Conservation (phyloP, 1,140 invertebrate genomes). For the Ips typographus region DNA sequence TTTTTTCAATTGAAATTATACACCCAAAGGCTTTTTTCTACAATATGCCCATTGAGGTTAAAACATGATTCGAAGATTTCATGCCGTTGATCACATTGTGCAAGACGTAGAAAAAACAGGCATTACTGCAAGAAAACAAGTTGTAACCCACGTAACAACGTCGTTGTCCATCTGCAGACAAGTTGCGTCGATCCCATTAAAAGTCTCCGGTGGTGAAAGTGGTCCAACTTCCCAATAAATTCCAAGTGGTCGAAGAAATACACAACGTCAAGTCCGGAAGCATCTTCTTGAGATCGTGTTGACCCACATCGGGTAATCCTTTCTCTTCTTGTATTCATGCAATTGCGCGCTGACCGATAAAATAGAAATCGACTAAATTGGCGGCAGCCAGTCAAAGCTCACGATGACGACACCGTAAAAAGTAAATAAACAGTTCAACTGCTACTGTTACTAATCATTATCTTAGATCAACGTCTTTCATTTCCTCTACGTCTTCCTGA, state of each 20-base stretch:
- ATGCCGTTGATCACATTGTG: too few species aligned
- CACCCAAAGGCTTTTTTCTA: too few species aligned
- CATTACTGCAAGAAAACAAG: background rate
- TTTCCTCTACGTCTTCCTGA: too few species aligned
- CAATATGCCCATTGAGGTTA: too few species aligned
- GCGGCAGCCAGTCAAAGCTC: conserved; percentile 18
- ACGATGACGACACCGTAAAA: conserved; percentile 21
- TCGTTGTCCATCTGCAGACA: conserved; percentile 10
- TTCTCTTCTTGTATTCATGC: conserved; percentile 35
- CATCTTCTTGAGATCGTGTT: conserved; percentile 30
- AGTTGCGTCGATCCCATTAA: conserved; percentile 21
- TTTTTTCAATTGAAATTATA: too few species aligned
- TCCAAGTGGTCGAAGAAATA: conserved; percentile 22
- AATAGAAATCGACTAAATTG: conserved; percentile 40
- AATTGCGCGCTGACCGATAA: conserved; percentile 34
- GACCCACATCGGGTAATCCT: conserved; percentile 38
- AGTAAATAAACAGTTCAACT: conserved; percentile 3
- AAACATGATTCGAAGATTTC: too few species aligned
- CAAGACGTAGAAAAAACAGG: too few species aligned
- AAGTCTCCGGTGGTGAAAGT: conserved; percentile 22
- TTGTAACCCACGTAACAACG: background rate
- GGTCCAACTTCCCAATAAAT: conserved; percentile 31
- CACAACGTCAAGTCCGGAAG: conserved; percentile 31
- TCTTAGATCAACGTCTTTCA: background rate
- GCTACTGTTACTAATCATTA: background rate